Percentiles rank a stretch among this genome's conserved stretches.
These are phyloP conservation scores for Agraylea sexmaculata DNA, from an alignment of 1,140 invertebrate genomes.

Conservation along the genomic window DNA sequence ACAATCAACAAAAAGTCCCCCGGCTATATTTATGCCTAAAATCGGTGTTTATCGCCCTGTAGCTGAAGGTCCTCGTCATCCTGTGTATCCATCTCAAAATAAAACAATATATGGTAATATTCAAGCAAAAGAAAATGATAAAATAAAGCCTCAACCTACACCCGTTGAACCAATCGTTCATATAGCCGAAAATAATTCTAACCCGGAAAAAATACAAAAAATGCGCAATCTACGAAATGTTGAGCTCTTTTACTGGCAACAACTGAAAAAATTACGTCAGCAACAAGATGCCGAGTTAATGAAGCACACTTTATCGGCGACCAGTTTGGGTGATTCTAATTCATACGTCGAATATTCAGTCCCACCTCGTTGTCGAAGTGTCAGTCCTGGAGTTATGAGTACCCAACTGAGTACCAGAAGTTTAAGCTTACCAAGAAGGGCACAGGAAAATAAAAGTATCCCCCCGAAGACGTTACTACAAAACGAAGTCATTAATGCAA, in stretches of 20 bases:
- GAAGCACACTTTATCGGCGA: constrained; percentile 26
- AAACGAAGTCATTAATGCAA: constrained; percentile 8
- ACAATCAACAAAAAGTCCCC: too few species aligned
- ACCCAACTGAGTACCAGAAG: constrained; percentile 6
- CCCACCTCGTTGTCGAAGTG: constrained; percentile 13
- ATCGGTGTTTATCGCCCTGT: too few species aligned
- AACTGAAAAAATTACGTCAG: constrained; percentile 43
- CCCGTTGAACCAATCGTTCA: too few species aligned
- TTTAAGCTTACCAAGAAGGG: neutral
- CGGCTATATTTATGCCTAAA: too few species aligned
- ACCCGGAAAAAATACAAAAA: too few species aligned
- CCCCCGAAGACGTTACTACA: neutral
- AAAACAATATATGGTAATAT: too few species aligned
- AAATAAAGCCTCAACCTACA: too few species aligned
- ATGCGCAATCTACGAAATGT: constrained; percentile 39
- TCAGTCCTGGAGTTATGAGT: constrained; percentile 16
- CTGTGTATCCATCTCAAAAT: too few species aligned
- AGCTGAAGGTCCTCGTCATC: too few species aligned
- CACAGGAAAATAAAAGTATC: neutral
- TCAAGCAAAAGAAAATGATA: too few species aligned
- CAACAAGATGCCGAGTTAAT: constrained; percentile 40
- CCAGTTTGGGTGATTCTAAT: constrained; percentile 3
- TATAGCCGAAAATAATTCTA: too few species aligned
- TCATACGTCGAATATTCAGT: neutral
- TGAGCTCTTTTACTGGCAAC: constrained; percentile 47